Evolutionary conservation across 35 echinoderm and acorn worm genomes (phyloP).

Genomic region (Ophioderma brevispina): DNA sequence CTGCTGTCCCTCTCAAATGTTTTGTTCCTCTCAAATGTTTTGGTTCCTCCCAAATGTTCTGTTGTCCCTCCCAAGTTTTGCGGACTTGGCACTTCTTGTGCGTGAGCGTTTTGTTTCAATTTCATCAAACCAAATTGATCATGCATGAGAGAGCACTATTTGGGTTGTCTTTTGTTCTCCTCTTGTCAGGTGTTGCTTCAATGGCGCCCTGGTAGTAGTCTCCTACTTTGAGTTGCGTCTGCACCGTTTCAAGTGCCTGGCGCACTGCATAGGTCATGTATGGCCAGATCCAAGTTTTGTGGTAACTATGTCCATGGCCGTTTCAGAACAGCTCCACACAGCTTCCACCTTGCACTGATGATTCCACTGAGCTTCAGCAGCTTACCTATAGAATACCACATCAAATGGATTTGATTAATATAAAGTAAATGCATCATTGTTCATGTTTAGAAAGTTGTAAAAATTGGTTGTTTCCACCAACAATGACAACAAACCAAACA

Average conservation of each 20-base stretch:
- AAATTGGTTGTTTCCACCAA: not conserved
- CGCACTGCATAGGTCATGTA: constrained; percentile 58
- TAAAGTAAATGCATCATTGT: not conserved
- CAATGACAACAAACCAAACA: not conserved
- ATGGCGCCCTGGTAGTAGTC: constrained; percentile 59
- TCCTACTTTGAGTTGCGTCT: constrained; percentile 61
- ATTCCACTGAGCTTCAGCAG: constrained; percentile 67
- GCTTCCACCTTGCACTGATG: constrained; percentile 82
- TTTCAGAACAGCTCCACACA: constrained; percentile 36
- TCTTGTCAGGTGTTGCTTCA: constrained; percentile 65
- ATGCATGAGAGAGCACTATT: constrained; percentile 78
- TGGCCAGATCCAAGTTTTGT: constrained; percentile 77
- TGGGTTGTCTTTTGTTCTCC: constrained; percentile 19
- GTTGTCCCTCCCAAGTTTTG: too few species aligned
- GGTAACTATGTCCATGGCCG: constrained; percentile 78
- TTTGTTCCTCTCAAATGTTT: too few species aligned
- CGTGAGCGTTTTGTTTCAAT: constrained; percentile 27
- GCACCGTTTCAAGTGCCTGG: constrained; percentile 50
- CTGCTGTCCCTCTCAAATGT: too few species aligned
- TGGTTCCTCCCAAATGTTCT: too few species aligned
- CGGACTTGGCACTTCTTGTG: not conserved
- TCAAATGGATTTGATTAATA: not conserved
- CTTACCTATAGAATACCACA: constrained; percentile 58
- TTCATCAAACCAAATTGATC: constrained; percentile 57
- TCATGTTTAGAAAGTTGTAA: not conserved